Conservation (phyloP, 2,113 vertebrate genomes). For the Telmatochromis brachygnathus region DNA sequence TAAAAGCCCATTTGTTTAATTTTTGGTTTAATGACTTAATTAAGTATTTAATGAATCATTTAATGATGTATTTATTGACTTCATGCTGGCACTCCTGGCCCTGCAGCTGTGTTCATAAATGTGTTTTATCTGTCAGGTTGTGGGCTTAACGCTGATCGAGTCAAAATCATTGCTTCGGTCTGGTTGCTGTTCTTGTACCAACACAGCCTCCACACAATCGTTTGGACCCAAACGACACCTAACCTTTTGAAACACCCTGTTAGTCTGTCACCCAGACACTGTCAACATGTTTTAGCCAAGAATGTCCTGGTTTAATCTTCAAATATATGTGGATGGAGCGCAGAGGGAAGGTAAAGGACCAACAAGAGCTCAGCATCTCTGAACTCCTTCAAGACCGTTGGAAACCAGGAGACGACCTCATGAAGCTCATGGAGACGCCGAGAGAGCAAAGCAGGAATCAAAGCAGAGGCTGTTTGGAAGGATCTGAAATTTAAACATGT, state of each 20-base stretch:
- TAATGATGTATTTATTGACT: background rate
- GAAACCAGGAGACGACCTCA: too few relatives aligned
- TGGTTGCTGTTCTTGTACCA: background rate
- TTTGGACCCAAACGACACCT: background rate
- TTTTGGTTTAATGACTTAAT: background rate
- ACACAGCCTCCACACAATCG: background rate
- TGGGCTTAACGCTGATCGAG: background rate
- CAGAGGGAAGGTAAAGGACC: background rate
- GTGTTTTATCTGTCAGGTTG: background rate
- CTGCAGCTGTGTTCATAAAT: background rate
- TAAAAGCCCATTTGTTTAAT: background rate
- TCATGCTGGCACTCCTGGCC: background rate
- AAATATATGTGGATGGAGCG: background rate
- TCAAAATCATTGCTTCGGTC: background rate
- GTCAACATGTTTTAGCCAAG: background rate
- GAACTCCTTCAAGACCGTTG: too few relatives aligned
- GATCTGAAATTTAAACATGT: background rate
- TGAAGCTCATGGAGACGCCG: rapidly evolving
- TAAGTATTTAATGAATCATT: background rate
- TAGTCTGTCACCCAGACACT: background rate
- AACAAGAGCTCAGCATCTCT: too few relatives aligned
- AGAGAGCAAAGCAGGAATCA: background rate
- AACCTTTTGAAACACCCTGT: background rate
- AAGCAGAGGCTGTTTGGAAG: background rate
- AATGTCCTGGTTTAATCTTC: background rate